A percentile compares a stretch with the other conserved stretches of the same genome.
Conservation (phyloP, 2,797 vertebrate genomes). For the Acestrorhynchus altus region DNA sequence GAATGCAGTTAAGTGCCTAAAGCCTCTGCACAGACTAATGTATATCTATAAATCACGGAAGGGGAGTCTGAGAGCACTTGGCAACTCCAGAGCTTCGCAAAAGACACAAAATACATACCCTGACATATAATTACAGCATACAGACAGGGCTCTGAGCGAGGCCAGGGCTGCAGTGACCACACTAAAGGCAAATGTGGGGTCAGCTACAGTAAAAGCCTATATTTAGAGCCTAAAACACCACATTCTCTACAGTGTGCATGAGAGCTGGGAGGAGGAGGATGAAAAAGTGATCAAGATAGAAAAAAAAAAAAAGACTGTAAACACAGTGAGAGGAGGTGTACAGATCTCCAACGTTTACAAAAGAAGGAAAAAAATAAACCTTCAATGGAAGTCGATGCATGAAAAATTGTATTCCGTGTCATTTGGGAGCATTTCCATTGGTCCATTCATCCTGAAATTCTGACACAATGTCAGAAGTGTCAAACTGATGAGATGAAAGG, state of each 20-base stretch:
- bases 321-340: slow-evolving; percentile 65
- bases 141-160: slow-evolving; percentile 72
- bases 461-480: too few relatives aligned
- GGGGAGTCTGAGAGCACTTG: slow-evolving; percentile 61
- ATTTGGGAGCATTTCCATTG: too few relatives aligned
- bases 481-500: too few relatives aligned
- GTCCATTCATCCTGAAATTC: too few relatives aligned
- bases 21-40: too few relatives aligned
- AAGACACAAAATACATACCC: slow-evolving; percentile 74
- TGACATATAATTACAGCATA: slow-evolving; percentile 78
- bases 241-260: slow-evolving; percentile 76
- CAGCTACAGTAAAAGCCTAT: slow-evolving; percentile 81
- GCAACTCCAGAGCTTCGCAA: slow-evolving; percentile 71
- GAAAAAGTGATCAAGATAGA: not conserved
- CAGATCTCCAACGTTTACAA: slow-evolving; percentile 27
- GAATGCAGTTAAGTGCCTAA: too few relatives aligned
- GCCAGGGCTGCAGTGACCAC: slow-evolving; percentile 77
- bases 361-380: too few relatives aligned
- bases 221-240: slow-evolving; percentile 77
- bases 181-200: slow-evolving; percentile 82
- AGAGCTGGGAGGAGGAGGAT: slow-evolving; percentile 52
- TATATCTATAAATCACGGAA: not conserved
- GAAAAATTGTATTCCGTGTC: too few relatives aligned
- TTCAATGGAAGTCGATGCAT: too few relatives aligned
- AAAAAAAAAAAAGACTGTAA: slow-evolving; percentile 56